Conservation (phyloP, 2,888 invertebrate species). For the Campopleginae sp. region DNA sequence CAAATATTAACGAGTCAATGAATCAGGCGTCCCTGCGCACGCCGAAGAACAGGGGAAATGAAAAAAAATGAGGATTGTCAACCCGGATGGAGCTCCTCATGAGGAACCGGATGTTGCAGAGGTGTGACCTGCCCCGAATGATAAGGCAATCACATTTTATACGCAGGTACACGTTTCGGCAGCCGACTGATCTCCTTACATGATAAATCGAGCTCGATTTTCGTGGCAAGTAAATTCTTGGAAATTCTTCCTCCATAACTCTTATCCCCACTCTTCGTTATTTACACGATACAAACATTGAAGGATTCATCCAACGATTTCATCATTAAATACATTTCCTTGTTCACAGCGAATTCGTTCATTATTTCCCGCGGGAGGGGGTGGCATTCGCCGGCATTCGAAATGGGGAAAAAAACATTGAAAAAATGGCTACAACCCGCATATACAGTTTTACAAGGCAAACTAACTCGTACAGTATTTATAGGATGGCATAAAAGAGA, state of each 20-base stretch:
- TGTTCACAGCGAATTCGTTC: neutral
- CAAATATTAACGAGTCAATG: neutral
- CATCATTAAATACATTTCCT: neutral
- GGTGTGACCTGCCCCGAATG: slow-evolving; percentile 42
- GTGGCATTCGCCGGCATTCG: slow-evolving; percentile 12
- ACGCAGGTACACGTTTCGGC: slow-evolving; percentile 15
- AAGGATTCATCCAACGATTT: neutral
- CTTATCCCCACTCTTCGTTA: neutral
- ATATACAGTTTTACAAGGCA: slow-evolving; percentile 52
- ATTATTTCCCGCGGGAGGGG: neutral
- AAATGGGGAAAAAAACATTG: slow-evolving; percentile 35
- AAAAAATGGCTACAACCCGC: slow-evolving; percentile 45
- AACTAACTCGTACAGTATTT: slow-evolving; percentile 56
- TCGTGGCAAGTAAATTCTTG: slow-evolving; percentile 15
- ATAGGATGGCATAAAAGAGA: slow-evolving; percentile 63
- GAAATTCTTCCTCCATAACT: slow-evolving; percentile 17
- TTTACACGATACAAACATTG: neutral
- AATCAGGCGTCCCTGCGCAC: neutral
- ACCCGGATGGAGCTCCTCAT: slow-evolving; percentile 9
- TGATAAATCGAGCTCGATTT: slow-evolving; percentile 49
- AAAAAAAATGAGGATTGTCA: slow-evolving; percentile 18
- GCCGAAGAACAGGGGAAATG: neutral
- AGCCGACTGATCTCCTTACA: slow-evolving; percentile 51
- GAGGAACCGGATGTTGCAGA: slow-evolving; percentile 56
- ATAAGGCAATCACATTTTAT: slow-evolving; percentile 49